Evolutionary conservation across 2,797 vertebrate genomes (phyloP), one percentile per base, ranked within the genome.

Genomic region (Huso huso): DNA sequence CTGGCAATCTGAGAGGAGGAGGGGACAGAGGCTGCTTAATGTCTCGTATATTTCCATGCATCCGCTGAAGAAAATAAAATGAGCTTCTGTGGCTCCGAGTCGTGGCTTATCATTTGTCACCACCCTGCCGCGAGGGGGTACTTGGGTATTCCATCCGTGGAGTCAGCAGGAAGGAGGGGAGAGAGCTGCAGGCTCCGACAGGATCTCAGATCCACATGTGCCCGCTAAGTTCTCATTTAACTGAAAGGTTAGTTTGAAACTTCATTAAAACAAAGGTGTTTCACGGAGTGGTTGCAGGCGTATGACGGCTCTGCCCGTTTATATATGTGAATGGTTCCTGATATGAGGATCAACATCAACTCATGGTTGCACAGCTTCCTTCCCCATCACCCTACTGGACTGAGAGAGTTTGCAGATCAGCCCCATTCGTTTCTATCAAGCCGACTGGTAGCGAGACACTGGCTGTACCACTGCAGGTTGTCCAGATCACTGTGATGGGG

Each of bases 201-300:
- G 66, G 70, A 62, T 52, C 66, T 57, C 51, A 59, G 66, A 63
- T 51, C 68, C 64, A 63, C 49, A 61, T 48, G 61, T 57, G 48
- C 53, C 81, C 70, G 84, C 82, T 82, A 82, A 76, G 84, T 83
- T 84, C 83, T 86, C 82, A 82, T 86, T 86, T 87, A 87, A 88
- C 87, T 87, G 86, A 84, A 78, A 66, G 79, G 81, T 85, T 85
- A 82, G 83, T 37, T 37, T 37, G 23, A 37, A 37, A 37, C 23
- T 37, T 37, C 23, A 37, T 37, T 37, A 37, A 37, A 37, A 37
- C 23, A 37, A 37, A 37, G 23, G 2, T 4, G 4, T 37, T 37
- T 37, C 2, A 37, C 4, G 23, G 23, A 2, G 23, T 37, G 23
- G 23, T 37, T 37, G 23, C 23, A 37, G 23, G 23, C 4, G 23